Conservation (phyloP, 2,888 invertebrate species). For the Dolomedes plantarius region DNA sequence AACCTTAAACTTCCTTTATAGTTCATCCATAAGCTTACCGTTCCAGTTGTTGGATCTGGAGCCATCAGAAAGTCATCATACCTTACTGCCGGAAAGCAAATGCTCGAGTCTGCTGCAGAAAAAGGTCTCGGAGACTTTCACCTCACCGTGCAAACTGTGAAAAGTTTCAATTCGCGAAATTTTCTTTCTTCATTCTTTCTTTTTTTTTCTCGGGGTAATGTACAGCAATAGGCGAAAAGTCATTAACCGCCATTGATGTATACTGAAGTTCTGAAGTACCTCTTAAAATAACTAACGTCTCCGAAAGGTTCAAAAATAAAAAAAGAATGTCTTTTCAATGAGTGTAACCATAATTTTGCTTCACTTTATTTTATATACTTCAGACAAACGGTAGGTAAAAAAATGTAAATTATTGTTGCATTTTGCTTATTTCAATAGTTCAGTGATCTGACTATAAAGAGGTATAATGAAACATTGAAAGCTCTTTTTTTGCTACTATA, state of each 20-base stretch:
- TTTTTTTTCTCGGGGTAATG: not conserved
- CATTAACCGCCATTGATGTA: not conserved
- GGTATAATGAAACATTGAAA: no score
- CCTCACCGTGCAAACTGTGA: not conserved
- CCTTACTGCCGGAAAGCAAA: not conserved
- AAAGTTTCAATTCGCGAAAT: not conserved
- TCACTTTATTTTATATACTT: no score
- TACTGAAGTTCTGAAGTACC: no score
- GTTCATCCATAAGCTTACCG: not conserved
- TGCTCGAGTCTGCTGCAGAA: not conserved
- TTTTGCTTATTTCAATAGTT: no score
- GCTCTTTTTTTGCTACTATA: no score
- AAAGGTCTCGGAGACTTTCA: not conserved
- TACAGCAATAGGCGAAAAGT: not conserved
- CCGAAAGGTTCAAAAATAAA: no score
- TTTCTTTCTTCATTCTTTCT: not conserved
- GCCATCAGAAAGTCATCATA: conserved; percentile 19
- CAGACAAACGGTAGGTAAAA: no score
- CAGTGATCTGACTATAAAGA: no score
- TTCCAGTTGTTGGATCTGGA: conserved; percentile 5
- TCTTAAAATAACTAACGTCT: no score
- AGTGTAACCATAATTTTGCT: no score
- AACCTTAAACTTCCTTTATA: not conserved
- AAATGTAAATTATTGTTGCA: no score
- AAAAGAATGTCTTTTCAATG: no score